Conservation (phyloP, 2,113 vertebrate species). For the Anthoscopus minutus region DNA sequence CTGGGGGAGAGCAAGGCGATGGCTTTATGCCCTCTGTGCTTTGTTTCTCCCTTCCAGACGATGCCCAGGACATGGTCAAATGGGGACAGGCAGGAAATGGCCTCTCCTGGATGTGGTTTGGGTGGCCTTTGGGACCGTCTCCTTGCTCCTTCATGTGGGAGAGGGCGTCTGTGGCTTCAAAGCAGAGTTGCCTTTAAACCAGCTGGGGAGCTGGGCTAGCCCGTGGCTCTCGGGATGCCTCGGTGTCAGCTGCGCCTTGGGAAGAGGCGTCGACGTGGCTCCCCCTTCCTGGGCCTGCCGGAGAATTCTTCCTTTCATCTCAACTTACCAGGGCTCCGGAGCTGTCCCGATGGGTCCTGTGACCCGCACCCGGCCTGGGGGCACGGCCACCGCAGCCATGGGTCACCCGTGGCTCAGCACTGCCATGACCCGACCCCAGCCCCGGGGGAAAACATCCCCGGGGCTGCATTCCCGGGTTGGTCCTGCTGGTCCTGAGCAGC, state of each 20-base stretch:
- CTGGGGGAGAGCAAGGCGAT: not conserved
- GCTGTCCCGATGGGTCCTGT: not conserved
- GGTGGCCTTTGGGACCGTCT: not conserved
- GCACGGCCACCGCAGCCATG: not conserved
- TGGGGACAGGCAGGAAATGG: not conserved
- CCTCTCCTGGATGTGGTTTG: not conserved
- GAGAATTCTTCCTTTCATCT: constrained; percentile 9
- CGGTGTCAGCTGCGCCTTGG: not conserved
- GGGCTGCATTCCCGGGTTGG: not conserved
- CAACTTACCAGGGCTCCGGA: not conserved
- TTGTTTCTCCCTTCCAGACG: not conserved
- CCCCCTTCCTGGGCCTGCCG: not conserved
- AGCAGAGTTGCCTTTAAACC: not conserved
- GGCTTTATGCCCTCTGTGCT: not conserved
- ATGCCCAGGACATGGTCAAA: not conserved
- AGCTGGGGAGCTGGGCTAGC: not conserved
- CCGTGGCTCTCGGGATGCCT: not conserved
- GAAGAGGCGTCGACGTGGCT: not conserved
- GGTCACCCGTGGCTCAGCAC: rapidly evolving
- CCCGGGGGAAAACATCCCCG: rapidly evolving
- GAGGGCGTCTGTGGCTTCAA: not conserved
- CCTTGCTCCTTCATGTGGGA: not conserved
- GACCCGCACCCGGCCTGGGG: not conserved
- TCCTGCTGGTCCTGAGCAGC: not conserved
- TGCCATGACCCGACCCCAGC: rapidly evolving